Percentiles rank a stretch among this genome's conserved stretches.
Evolutionary conservation across 2,888 invertebrate genomes (phyloP).

Genomic region (Sialis lutaria): DNA sequence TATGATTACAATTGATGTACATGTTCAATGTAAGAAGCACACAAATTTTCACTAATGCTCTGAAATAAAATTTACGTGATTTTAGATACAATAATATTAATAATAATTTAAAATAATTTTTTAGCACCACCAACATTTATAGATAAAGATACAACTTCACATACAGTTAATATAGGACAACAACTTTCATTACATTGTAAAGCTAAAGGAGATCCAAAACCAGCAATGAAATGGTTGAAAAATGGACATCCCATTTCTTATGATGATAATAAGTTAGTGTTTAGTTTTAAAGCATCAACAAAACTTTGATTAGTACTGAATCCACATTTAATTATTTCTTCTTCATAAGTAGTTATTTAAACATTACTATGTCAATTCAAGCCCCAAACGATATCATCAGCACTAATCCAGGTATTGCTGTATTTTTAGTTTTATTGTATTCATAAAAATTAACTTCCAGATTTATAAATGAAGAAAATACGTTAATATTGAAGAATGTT

Average conservation of each 20-base stretch:
- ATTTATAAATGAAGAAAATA: constrained; percentile 1
- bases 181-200: constrained; percentile 22
- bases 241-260: constrained; percentile 22
- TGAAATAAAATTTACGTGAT: too few species aligned
- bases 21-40: constrained; percentile 26
- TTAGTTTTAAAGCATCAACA: not conserved
- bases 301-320: too few species aligned
- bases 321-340: too few species aligned
- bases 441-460: not conserved
- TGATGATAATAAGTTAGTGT: constrained; percentile 20
- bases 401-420: too few species aligned
- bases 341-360: too few species aligned
- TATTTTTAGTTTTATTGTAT: not conserved
- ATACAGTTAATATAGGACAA: constrained; percentile 18
- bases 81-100: too few species aligned
- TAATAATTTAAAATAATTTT: constrained; percentile 1
- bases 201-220: constrained; percentile 24
- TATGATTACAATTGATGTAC: constrained; percentile 17
- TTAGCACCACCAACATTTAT: constrained; percentile 7
- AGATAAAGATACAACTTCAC: constrained; percentile 5
- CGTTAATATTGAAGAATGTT: constrained; percentile 1
- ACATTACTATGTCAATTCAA: too few species aligned
- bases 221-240: constrained; percentile 29
- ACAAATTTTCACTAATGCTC: too few species aligned
- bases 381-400: too few species aligned